Conservation (phyloP, 2,797 vertebrate genomes). For the Oceanodroma leucorhoa region DNA sequence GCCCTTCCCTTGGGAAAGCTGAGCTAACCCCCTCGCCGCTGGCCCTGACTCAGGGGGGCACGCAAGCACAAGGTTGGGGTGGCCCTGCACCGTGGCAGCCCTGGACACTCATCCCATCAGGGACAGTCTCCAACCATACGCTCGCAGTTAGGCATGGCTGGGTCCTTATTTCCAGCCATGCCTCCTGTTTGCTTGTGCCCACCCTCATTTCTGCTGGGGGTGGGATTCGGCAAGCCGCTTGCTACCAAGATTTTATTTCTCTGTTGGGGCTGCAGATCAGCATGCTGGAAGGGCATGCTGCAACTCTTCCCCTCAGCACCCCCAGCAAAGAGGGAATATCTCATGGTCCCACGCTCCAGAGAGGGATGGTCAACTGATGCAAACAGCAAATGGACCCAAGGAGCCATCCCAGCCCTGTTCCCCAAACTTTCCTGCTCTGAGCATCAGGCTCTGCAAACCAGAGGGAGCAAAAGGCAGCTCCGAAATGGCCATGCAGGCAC, state of each 20-base stretch:
- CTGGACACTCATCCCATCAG: neutral
- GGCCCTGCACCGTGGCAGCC: fast-evolving
- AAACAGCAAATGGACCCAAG: neutral
- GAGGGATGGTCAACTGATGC: fast-evolving
- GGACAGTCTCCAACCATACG: neutral
- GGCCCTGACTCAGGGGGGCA: neutral
- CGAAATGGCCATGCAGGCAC: neutral
- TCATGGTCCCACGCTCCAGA: neutral
- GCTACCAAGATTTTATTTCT: neutral
- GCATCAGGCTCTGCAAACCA: neutral
- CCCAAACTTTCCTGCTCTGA: neutral
- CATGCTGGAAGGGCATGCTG: neutral
- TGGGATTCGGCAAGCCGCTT: neutral
- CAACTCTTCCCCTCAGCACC: neutral
- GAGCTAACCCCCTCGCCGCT: fast-evolving
- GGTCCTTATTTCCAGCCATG: neutral
- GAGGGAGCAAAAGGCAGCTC: neutral
- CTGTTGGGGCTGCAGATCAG: neutral
- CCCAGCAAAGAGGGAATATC: neutral
- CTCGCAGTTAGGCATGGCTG: fast-evolving
- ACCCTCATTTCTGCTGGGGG: neutral
- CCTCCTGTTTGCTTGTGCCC: neutral
- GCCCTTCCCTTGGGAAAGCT: neutral
- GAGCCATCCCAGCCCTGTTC: neutral
- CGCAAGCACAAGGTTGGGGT: neutral